Evolutionary conservation across 1,140 invertebrate genomes (phyloP), one percentile per base, ranked within the genome.

Genomic region (Dinoponera quadriceps): DNA sequence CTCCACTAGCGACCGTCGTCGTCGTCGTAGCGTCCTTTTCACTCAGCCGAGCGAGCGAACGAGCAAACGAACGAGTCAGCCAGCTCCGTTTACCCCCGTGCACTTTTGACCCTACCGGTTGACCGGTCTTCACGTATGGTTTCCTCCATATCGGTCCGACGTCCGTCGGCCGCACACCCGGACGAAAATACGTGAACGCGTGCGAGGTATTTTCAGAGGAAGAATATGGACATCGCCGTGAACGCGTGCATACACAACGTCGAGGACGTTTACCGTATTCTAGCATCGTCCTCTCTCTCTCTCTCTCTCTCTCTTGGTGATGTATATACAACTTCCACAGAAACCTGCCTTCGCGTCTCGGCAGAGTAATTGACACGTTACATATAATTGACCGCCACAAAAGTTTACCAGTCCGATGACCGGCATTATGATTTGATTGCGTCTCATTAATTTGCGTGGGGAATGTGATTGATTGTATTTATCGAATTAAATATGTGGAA

Each of bases 121-220:
- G 66, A 81, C 55, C 80, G 44, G 33, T 63, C 78, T 81, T 86
- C 85, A 85, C 86, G 85, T 92, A 92, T 90, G 91, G 92, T 93
- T 92, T 92, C 91, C 85, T 87, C 66, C 88, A 88, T 84, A 90
- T 88, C 81, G 83, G 86, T 86, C 87, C 86, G 87, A 65, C 71
- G 48, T 48, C 48, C 25, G 48, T 14, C n/a, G n/a, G 49, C 33
- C 68, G 25, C 49, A 33, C 66, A 83, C 66, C 22, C 59, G 16
- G 14, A 54, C 44, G 27, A 33, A 27, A 27, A 51, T 62, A 54
- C 73, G 68, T 62, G 66, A 66, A 33, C 63, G 65, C 57, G 55
- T 54, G 62, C 60, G 51, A 80, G 49, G 38, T 80, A 80, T 80
- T 80, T 71, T 80, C 38, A 11, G 3, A 71, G 14, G 74, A 68